These are phyloP conservation scores for Chaetura pelagica DNA, from an alignment of 2,113 vertebrate species.

Conservation along the genomic window DNA sequence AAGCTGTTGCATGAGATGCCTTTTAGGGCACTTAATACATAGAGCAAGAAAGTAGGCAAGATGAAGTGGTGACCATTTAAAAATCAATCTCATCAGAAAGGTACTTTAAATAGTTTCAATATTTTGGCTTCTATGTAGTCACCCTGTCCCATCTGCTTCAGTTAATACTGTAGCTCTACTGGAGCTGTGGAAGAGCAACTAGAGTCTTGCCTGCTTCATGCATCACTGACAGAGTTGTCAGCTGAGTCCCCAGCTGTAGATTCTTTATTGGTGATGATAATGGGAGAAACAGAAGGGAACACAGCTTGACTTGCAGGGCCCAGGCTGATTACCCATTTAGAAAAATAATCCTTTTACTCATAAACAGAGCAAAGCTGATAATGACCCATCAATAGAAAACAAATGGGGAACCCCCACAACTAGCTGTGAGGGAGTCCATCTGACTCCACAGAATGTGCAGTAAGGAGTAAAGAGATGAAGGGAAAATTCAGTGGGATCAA, in stretches of 20 bases:
- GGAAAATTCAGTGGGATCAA: not conserved
- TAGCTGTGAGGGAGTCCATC: not conserved
- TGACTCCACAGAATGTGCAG: not conserved
- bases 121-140: not conserved
- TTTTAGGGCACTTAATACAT: not conserved
- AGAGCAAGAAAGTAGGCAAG: not conserved
- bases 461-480: not conserved
- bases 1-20: not conserved
- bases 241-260: not conserved
- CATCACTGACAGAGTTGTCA: constrained; percentile 31
- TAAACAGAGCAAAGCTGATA: constrained; percentile 38
- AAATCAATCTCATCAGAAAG: not conserved
- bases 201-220: not conserved
- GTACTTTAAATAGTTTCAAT: not conserved
- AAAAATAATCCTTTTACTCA: constrained; percentile 41
- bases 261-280: constrained; percentile 46
- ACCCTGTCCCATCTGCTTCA: not conserved
- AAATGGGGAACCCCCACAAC: not conserved
- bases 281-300: constrained; percentile 22
- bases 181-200: not conserved
- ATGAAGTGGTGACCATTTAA: not conserved
- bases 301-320: constrained; percentile 31
- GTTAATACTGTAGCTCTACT: not conserved
- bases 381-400: constrained; percentile 23
- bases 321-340: not conserved